Evolutionary conservation across 1,140 invertebrate genomes (phyloP), one percentile per base, ranked within the genome.

Genomic region (Adelges cooleyi): DNA sequence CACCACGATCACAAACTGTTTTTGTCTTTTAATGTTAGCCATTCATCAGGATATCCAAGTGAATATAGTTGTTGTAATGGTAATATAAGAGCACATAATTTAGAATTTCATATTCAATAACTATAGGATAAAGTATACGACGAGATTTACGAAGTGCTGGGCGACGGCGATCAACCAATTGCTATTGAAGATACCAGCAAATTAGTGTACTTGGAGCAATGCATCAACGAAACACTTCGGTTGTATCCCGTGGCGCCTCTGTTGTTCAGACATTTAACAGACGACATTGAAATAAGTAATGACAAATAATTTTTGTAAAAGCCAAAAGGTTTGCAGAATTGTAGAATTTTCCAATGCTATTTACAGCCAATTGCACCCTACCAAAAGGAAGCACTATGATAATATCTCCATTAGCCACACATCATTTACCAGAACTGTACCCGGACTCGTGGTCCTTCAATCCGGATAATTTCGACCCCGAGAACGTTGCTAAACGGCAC

Each of bases 331-430:
- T n/a, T n/a, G n/a, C n/a, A n/a, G n/a, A n/a, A n/a, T n/a, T n/a
- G n/a, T n/a, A n/a, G n/a, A n/a, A n/a, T n/a, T n/a, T n/a, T n/a
- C n/a, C n/a, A 33, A 33, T 33, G 11, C 11, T 33, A 6, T 33
- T 33, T 5, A 33, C 11, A 33, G 29, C 29, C 5, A 33, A 67
- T 50, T 38, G 65, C 56, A 67, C 42, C 5, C 25, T 70, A n/a
- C 89, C 83, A 4, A 76, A 80, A 51, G 86, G 85, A 29, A 76
- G 80, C 2, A 87, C 85, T 1, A 80, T 86, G 0, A 74, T 88
- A 0, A 80, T 92, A 48, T 72, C 78, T 1, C 82, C 80, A 15
- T 86, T 80, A 71, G 42, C 29, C 2, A 56, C 82, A 8, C 81
- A 83, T 68, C 71, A 76, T 33, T 73, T 80, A 68, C 73, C 75